Evolutionary conservation across 37 sponge, comb jelly and placozoan species (phyloP), one percentile per base, ranked within the genome.

Genomic region (Haliclona indistincta): DNA sequence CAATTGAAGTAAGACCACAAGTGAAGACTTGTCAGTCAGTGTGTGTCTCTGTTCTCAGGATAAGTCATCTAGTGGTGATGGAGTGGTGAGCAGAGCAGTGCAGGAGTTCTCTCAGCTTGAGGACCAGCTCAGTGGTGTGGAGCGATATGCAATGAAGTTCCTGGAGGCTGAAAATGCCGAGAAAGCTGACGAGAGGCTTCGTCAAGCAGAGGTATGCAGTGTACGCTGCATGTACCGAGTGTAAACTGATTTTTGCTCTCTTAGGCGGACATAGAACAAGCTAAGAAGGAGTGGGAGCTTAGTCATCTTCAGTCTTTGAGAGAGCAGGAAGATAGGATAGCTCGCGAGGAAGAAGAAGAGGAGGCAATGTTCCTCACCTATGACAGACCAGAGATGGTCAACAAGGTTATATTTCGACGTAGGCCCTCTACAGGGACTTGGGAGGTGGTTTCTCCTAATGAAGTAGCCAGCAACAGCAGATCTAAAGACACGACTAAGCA

Each of bases 201-300:
- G 71, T 41, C 68, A 73, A 52, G 91, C 91, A 26, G 95, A 94
- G 85, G 95, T 94, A 44, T 20, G 76, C 36, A 54, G 22, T 15
- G 0, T 23, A 33, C 6, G 34, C 4, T 77, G 20, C 8, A 66
- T 66, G 67, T 68, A 33, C 54, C 15, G 11, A 34, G 30, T 11
- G 13, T 38, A 78, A 53, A 20, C 33, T 22, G 38, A 30, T 6
- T 1, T 44, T n/a, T n/a, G n/a, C n/a, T 11, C 10, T n/a, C 51
- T 1, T 52, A 93, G 94, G 73, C 73, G 43, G 81, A 82, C 61
- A 88, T 93, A 35, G 83, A 93, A 47, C 64, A 56, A 45, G 89
- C 88, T 37, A 93, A 93, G 77, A 93, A 93, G 68, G 85, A 81
- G 33, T 93, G 94, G 94, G 94, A 93, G 38, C 64, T 93, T 43